phyloP scores from a whole-genome alignment of 2,113 vertebrate species.

The Halcyon senegalensis region DNA sequence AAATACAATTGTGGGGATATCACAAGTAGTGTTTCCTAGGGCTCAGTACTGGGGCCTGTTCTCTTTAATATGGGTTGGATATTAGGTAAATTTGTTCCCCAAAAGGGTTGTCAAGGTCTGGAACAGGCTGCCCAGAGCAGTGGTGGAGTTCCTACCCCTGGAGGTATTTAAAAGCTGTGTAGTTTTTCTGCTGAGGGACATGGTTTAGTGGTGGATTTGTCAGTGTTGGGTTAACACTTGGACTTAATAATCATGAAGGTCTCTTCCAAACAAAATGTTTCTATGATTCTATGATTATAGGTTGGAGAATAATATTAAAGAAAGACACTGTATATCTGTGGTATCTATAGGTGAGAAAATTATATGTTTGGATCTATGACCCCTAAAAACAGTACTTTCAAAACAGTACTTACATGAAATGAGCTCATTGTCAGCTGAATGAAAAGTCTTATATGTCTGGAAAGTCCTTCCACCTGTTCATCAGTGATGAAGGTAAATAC shows the following conservation, averaged over 20 bases:
- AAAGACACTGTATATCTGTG: neutral
- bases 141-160: too few relatives aligned
- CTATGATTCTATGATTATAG: neutral
- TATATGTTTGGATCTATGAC: neutral
- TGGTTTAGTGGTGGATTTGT: neutral
- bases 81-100: too few relatives aligned
- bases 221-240: neutral
- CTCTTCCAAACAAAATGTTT: neutral
- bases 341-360: neutral
- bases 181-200: neutral
- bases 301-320: neutral
- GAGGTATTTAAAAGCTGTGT: too few relatives aligned
- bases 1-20: too few relatives aligned
- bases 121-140: too few relatives aligned
- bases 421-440: conserved; percentile 90
- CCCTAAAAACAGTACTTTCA: neutral
- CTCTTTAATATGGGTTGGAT: too few relatives aligned
- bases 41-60: too few relatives aligned
- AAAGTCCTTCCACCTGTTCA: conserved; percentile 84
- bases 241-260: neutral
- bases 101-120: too few relatives aligned
- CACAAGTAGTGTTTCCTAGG: too few relatives aligned
- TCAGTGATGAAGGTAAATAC: conserved; percentile 88
- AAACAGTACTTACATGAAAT: conserved; percentile 84
- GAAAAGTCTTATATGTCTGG: conserved; percentile 83